Conservation (phyloP, 2,113 vertebrate species). For the Notothenia rossii region DNA sequence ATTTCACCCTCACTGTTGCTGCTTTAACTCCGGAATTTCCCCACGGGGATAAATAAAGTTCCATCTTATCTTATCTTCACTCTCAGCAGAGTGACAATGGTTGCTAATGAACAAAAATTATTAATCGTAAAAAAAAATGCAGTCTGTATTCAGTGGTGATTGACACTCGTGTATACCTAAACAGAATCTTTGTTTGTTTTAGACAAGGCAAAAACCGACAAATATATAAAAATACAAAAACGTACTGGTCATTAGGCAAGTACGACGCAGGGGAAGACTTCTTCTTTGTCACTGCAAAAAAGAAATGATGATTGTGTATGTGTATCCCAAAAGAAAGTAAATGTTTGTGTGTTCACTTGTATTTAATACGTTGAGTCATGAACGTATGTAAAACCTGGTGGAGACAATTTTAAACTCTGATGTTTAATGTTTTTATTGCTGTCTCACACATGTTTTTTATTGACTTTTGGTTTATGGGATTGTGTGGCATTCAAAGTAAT, state of each 20-base stretch:
- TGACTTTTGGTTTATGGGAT: slow-evolving; percentile 20
- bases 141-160: slow-evolving; percentile 25
- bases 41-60: no score
- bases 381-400: slow-evolving; percentile 2
- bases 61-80: background rate
- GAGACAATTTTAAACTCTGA: slow-evolving; percentile 21
- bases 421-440: slow-evolving; percentile 27
- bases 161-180: slow-evolving; percentile 21
- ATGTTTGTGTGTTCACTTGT: slow-evolving; percentile 7
- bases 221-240: background rate
- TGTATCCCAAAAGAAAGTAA: background rate
- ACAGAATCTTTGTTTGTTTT: slow-evolving; percentile 21
- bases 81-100: slow-evolving; percentile 2
- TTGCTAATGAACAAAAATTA: background rate
- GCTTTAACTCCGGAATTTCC: no score
- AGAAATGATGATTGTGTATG: slow-evolving; percentile 7
- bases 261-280: slow-evolving; percentile 15
- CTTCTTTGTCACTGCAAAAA: slow-evolving; percentile 43
- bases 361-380: slow-evolving; percentile 15
- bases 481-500: slow-evolving; percentile 15
- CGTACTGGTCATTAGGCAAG: slow-evolving; percentile 7
- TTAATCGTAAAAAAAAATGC: background rate
- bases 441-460: slow-evolving; percentile 14
- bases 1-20: no score
- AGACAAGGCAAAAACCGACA: background rate